Conservation (phyloP, 2,888 invertebrate species). For the Himalopsyche anomala region DNA sequence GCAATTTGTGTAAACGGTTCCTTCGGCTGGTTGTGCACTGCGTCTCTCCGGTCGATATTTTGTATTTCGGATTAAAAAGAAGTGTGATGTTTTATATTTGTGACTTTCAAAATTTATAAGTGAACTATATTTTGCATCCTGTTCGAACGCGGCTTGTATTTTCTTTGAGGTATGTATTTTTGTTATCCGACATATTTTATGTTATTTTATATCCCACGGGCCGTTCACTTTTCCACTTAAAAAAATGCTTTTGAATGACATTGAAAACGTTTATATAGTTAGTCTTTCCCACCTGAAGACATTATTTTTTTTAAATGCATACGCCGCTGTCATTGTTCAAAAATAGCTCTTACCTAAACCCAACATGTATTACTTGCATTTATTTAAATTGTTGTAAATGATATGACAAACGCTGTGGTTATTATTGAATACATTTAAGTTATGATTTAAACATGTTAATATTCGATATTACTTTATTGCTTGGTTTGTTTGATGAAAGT, state of each 20-base stretch:
- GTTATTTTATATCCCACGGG: neutral
- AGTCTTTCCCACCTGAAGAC: neutral
- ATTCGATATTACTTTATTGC: neutral
- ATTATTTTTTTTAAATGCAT: neutral
- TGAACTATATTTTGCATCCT: slow-evolving; percentile 6
- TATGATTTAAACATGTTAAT: neutral
- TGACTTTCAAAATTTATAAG: slow-evolving; percentile 38
- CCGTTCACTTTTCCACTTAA: neutral
- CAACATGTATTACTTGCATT: slow-evolving; percentile 7
- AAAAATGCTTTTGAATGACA: slow-evolving; percentile 35
- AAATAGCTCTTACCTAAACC: slow-evolving; percentile 29
- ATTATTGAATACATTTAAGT: neutral
- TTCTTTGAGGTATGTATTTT: slow-evolving; percentile 32
- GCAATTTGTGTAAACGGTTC: slow-evolving; percentile 42
- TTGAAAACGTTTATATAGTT: slow-evolving; percentile 5
- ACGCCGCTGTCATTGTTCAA: slow-evolving; percentile 40
- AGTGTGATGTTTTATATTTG: slow-evolving; percentile 32
- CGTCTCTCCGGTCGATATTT: slow-evolving; percentile 43
- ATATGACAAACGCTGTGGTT: neutral
- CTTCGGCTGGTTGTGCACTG: slow-evolving; percentile 42
- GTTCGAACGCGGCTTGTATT: slow-evolving; percentile 21
- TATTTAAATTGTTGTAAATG: slow-evolving; percentile 27
- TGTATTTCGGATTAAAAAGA: slow-evolving; percentile 40
- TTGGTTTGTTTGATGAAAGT: neutral
- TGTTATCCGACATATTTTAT: slow-evolving; percentile 17